Evolutionary conservation across 2,888 invertebrate genomes (phyloP), one percentile per base, ranked within the genome.

Genomic region (Rambutsinella grinnellia): DNA sequence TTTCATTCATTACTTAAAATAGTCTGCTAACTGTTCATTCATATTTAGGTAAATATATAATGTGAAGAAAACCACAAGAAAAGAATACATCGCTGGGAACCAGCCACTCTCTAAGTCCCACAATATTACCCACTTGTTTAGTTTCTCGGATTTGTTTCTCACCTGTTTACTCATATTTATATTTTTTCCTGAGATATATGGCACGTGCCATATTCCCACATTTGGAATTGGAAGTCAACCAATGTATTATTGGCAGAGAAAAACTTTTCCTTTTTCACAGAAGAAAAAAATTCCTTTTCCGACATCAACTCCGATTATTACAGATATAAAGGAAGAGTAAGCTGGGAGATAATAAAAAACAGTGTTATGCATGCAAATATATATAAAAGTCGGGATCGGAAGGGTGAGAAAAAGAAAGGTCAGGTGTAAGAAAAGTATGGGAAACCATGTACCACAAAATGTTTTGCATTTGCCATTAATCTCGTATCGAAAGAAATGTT

Each of bases 191-290:
- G 44, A 49, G 46, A 44, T 44, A 57, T 28, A 49, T 56, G 69
- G 76, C 76, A 76, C 76, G 76, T 76, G 76, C 76, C 76, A 76
- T 69, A 76, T 76, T 76, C 76, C 76, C 76, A 76, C 76, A 76
- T 76, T 69, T 76, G 76, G 76, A 76, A 36, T 46, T 49, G 51
- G 61, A 56, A 51, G 63, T 63, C 63, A 44, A 75, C 67, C 54
- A 70, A 68, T 51, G n/a, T n/a, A n/a, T n/a, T n/a, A n/a, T n/a
- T n/a, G n/a, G n/a, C n/a, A n/a, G n/a, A n/a, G n/a, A n/a, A n/a
- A n/a, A 51, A 51, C 56, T 66, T 46, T 66, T 57, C 21, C 58
- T 58, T 27, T 36, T 8, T 36, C 5, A 36, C 36, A 36, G n/a
- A n/a, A n/a, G n/a, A n/a, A n/a, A n/a, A n/a, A n/a, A n/a, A n/a